These are phyloP conservation scores for human (Homo sapiens) DNA, from an alignment of 2,113 vertebrate species.

Conservation along the genomic window DNA sequence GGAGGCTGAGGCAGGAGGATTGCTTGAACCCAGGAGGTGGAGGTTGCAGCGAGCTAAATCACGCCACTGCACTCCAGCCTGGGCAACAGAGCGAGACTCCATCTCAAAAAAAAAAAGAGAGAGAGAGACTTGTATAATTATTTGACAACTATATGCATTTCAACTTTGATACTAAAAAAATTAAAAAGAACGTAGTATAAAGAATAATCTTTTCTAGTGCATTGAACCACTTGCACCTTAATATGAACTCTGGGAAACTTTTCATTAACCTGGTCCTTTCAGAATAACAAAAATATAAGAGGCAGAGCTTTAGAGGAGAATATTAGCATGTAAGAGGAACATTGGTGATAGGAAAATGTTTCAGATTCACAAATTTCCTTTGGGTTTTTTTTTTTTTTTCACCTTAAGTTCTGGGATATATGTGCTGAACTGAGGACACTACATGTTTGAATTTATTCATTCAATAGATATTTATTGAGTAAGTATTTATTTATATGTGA, in stretches of 20 bases:
- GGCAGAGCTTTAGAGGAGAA: neutral
- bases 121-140: neutral
- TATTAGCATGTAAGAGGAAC: neutral
- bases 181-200: neutral
- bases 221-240: neutral
- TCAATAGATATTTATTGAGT: neutral
- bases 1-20: no score
- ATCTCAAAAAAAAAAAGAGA: no score
- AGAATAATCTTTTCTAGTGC: neutral
- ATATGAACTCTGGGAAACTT: neutral
- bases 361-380: neutral
- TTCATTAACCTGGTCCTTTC: neutral
- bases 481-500: neutral
- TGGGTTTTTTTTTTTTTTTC: neutral
- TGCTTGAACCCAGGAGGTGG: no score
- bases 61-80: no score
- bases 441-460: neutral
- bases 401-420: no score
- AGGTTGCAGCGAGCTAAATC: no score
- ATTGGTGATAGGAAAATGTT: neutral
- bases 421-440: neutral
- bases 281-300: neutral
- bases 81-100: no score
- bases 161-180: neutral
- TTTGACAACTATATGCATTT: neutral